A percentile compares a stretch with the other conserved stretches of the same genome.
Evolutionary conservation across 2,113 vertebrate genomes (phyloP).

Genomic region (Prinia subflava): DNA sequence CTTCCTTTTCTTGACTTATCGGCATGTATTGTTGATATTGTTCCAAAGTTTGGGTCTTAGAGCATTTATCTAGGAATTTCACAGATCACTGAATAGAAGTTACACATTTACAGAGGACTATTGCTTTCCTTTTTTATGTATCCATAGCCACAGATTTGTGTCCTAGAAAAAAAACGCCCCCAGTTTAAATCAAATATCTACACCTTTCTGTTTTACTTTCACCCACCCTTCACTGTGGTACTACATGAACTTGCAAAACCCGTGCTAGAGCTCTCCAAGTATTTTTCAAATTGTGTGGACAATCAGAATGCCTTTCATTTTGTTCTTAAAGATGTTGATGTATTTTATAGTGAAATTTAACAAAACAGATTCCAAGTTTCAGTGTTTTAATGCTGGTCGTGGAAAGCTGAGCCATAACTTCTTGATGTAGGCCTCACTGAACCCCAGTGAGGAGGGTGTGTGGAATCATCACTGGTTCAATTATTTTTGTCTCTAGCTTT

Average conservation of each 20-base stretch:
- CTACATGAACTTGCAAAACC: background rate
- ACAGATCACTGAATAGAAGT: background rate
- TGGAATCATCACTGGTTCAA: background rate
- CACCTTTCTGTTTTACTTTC: background rate
- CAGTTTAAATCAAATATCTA: background rate
- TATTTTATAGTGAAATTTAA: background rate
- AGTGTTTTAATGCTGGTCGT: background rate
- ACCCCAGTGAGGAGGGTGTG: rapidly evolving
- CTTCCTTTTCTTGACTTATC: background rate
- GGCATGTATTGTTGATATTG: background rate
- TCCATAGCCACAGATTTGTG: background rate
- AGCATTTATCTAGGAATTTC: background rate
- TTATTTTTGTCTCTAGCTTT: background rate
- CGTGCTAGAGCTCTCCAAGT: background rate
- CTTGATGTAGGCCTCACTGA: background rate
- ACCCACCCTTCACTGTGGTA: background rate
- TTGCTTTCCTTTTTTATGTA: background rate
- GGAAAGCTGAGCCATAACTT: background rate
- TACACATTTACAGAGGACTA: background rate
- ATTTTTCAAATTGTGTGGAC: background rate
- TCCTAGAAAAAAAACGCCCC: background rate
- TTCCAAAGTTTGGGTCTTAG: background rate
- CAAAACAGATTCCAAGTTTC: background rate
- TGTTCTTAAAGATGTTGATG: background rate
- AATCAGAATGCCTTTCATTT: background rate